These are phyloP conservation scores for Meloidogyne floridensis DNA, from an alignment of 1,140 invertebrate genomes.

Conservation along the genomic window DNA sequence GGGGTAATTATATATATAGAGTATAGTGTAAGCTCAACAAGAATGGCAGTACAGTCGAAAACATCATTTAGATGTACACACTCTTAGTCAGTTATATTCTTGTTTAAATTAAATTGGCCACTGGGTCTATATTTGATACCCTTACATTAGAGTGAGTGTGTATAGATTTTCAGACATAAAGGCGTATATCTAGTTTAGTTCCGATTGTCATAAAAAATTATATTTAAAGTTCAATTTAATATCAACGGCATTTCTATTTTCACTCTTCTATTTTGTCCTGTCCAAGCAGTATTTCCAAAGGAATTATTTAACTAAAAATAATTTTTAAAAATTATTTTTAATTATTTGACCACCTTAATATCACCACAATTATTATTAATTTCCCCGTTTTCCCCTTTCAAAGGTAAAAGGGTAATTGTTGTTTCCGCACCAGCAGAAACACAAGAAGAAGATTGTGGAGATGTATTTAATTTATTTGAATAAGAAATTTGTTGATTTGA, in stretches of 20 bases:
- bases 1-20: neutral
- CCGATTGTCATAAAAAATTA: neutral
- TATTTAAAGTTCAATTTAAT: neutral
- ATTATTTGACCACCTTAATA: neutral
- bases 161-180: too few species aligned
- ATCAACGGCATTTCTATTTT: neutral
- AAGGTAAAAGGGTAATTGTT: neutral
- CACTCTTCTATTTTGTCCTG: neutral
- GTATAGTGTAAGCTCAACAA: neutral
- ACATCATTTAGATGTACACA: too few species aligned
- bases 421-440: neutral
- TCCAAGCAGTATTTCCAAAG: neutral
- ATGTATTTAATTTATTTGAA: neutral
- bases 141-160: neutral
- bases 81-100: too few species aligned
- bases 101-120: too few species aligned
- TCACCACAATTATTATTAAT: neutral
- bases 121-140: too few species aligned
- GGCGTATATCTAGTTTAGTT: too few species aligned
- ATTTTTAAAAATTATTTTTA: neutral
- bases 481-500: neutral
- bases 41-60: too few species aligned
- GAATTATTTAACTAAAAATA: neutral
- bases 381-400: neutral
- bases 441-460: neutral